Evolutionary conservation across 1,140 invertebrate genomes (phyloP).

Genomic region (Musca vetustissima): DNA sequence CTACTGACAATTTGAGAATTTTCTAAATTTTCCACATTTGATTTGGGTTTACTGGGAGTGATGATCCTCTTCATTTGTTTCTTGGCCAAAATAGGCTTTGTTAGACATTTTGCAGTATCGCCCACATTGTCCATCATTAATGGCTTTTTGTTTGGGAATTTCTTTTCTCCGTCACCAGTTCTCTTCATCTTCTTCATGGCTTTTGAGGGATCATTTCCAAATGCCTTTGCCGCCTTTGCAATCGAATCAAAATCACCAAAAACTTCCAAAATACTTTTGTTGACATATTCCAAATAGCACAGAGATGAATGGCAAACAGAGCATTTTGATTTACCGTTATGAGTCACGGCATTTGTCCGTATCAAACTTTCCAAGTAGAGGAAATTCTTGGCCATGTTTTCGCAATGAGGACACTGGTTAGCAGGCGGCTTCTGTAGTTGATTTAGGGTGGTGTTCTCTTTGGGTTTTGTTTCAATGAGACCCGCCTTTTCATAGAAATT

Average conservation of each 20-base stretch:
- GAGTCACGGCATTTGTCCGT: conserved; percentile 39
- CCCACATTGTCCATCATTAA: too few relatives aligned
- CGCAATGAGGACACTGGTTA: conserved; percentile 43
- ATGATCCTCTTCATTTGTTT: too few relatives aligned
- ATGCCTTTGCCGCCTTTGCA: conserved; percentile 40
- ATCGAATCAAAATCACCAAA: conserved; percentile 46
- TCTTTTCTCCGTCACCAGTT: background rate
- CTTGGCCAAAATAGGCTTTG: too few relatives aligned
- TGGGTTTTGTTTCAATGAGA: conserved; percentile 1
- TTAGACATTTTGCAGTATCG: too few relatives aligned
- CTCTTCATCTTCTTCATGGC: background rate
- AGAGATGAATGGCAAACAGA: conserved; percentile 43
- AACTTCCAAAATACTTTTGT: conserved; percentile 44
- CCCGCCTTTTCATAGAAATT: conserved; percentile 36
- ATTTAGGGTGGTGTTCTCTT: conserved; percentile 11
- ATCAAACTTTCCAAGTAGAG: conserved; percentile 51
- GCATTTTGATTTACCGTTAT: conserved; percentile 34
- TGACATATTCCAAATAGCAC: conserved; percentile 48
- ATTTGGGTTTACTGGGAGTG: too few relatives aligned
- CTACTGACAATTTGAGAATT: too few relatives aligned
- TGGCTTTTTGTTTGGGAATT: conserved; percentile 17
- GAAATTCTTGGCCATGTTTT: conserved; percentile 52
- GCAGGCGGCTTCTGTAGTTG: background rate
- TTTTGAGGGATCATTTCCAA: conserved; percentile 16
- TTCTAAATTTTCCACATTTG: too few relatives aligned